These are phyloP conservation scores for Bagarius yarrelli DNA, from an alignment of 2,113 vertebrate genomes.

Conservation along the genomic window DNA sequence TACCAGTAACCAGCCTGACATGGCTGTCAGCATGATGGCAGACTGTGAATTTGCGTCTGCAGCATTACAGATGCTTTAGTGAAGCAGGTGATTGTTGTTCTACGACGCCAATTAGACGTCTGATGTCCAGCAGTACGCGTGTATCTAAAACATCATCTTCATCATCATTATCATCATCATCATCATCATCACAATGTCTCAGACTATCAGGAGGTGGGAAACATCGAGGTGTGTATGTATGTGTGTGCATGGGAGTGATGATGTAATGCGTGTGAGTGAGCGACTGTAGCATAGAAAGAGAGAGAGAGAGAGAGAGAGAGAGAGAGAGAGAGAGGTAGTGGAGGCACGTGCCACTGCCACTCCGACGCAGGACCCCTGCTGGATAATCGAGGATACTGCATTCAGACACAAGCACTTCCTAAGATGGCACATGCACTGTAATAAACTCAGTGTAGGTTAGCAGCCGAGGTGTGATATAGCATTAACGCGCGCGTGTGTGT, in stretches of 20 bases:
- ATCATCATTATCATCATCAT: slow-evolving; percentile 37
- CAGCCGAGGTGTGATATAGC: not conserved
- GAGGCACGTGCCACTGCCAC: slow-evolving; percentile 56
- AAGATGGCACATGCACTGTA: slow-evolving; percentile 35
- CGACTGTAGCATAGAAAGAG: slow-evolving; percentile 53
- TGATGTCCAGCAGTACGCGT: slow-evolving; percentile 14
- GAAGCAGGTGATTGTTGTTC: not conserved
- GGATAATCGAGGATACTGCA: slow-evolving; percentile 42
- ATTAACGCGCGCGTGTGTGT: not conserved
- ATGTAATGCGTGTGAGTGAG: slow-evolving; percentile 61
- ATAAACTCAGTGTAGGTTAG: slow-evolving; percentile 15
- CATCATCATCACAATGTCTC: slow-evolving; percentile 34
- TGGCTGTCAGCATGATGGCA: not conserved
- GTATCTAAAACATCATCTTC: slow-evolving; percentile 16
- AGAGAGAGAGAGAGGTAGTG: slow-evolving; percentile 49
- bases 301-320: slow-evolving; percentile 27
- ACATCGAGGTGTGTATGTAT: slow-evolving; percentile 22
- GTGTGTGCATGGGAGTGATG: slow-evolving; percentile 54
- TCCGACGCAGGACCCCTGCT: slow-evolving; percentile 47
- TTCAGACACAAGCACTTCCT: slow-evolving; percentile 1
- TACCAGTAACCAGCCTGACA: not conserved
- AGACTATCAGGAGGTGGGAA: slow-evolving; percentile 28
- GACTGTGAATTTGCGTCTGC: not conserved
- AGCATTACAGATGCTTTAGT: not conserved
- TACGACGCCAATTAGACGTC: not conserved